Percentiles rank a stretch among this genome's conserved stretches.
These are phyloP conservation scores for Parotocinclus haroldoi DNA, from an alignment of 2,797 vertebrate genomes.

Conservation along the genomic window DNA sequence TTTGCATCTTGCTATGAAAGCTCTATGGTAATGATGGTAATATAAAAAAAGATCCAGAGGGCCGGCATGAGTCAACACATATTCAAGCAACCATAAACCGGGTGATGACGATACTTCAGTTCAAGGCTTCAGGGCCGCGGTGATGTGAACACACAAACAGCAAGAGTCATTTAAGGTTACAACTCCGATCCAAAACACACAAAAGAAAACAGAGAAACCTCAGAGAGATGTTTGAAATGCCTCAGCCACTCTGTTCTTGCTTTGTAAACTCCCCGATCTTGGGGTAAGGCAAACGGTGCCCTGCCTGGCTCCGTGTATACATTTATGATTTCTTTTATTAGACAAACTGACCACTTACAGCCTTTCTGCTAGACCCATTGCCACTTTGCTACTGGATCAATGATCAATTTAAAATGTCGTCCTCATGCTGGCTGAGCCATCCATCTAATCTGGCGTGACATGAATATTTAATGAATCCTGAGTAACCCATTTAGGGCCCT, in stretches of 20 bases:
- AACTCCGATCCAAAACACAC: neutral
- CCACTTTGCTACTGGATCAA: constrained; percentile 31
- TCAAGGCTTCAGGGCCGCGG: neutral
- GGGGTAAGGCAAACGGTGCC: constrained; percentile 1
- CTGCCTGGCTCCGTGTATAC: constrained; percentile 1
- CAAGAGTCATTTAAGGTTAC: neutral
- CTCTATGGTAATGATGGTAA: no score
- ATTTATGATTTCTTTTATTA: constrained; percentile 3
- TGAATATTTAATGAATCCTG: constrained; percentile 42
- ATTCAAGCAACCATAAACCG: neutral
- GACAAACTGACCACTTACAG: constrained; percentile 20
- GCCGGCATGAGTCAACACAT: neutral
- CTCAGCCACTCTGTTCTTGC: neutral
- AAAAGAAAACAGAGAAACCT: neutral
- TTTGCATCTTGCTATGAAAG: no score
- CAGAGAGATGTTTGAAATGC: constrained; percentile 1
- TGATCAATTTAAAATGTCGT: constrained; percentile 30
- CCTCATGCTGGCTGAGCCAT: constrained; percentile 36
- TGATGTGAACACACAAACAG: constrained; percentile 2
- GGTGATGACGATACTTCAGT: neutral
- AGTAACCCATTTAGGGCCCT: neutral
- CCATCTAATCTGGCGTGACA: constrained; percentile 34
- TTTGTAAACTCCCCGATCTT: constrained; percentile 4
- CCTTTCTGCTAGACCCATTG: constrained; percentile 18
- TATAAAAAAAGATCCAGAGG: no score